Conservation (phyloP, 2,797 vertebrate species). For the Tragelaphus oryx region DNA sequence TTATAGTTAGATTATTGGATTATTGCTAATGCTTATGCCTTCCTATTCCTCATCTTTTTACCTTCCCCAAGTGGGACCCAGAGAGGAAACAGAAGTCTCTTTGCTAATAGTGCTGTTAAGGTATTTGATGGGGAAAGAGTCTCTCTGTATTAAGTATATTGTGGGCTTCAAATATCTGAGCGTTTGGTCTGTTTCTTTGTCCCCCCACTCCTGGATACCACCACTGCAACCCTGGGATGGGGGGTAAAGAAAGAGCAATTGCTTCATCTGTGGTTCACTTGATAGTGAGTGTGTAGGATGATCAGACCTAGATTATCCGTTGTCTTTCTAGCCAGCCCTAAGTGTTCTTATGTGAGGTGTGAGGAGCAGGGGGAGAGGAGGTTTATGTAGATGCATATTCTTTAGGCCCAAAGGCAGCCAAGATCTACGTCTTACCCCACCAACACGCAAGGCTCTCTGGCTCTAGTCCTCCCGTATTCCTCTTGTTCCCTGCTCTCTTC, state of each 20-base stretch:
- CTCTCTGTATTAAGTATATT: background rate
- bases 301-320: background rate
- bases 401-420: background rate
- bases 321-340: background rate
- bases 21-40: background rate
- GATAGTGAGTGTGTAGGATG: background rate
- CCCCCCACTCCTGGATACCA: background rate
- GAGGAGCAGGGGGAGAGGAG: too few species aligned
- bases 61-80: background rate
- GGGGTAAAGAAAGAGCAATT: background rate
- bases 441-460: background rate
- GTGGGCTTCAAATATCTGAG: background rate
- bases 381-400: background rate
- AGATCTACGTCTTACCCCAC: background rate
- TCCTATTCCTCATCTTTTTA: background rate
- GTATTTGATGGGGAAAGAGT: background rate
- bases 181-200: background rate
- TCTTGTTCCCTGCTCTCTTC: conserved; percentile 47
- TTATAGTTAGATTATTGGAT: background rate
- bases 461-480: background rate
- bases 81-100: background rate
- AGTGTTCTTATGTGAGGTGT: background rate
- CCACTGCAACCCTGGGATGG: too few species aligned
- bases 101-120: background rate
- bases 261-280: background rate